Base-by-base conservation (phyloP, 2,797 vertebrate species). In the Macroramphosus scolopax region DNA sequence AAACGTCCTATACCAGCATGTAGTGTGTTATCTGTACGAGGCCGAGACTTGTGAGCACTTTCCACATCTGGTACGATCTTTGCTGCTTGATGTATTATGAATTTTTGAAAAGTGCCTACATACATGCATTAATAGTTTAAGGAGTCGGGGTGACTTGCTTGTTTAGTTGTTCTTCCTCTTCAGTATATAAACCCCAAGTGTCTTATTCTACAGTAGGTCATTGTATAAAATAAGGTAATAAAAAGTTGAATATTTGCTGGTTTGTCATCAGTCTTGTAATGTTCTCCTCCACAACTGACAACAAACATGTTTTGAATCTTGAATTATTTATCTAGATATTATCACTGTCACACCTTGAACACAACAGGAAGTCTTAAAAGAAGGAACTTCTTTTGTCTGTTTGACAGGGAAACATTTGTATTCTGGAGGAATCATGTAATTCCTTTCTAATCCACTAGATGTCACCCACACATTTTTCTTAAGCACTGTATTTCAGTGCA, bases 91-190 rank as follows among this genome's bases (percentile, higher is more conserved):
- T 57, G 26, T 38, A 15, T 11, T 38, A 45, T 17, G 46, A 66
- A 57, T 24, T 37, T 71, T 67, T 70, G 51, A 68, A 51, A 61
- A 55, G 52, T 43, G 32, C 10, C 35, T 82, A 74, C 74, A 77
- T 26, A 6, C 3, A 26, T n/a, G n/a, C n/a, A n/a, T n/a, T n/a
- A n/a, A n/a, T n/a, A n/a, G n/a, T n/a, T n/a, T n/a, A 1, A 17
- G 20, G n/a, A 24, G 16, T 45, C 47, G 4, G 2, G 12, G n/a
- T 16, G 7, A 6, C 1, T 12, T 36, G n/a, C 17, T 5, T 6
- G 8, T 24, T 24, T 11, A 22, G 20, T 11, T 34, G 32, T 26
- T 30, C 3, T 62, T 46, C 25, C 17, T 29, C 59, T 64, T 18
- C 31, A 74, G 29, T 2, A 54, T 52, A 52, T 55, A 66, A 67